A percentile compares a stretch with the other conserved stretches of the same genome.
These are phyloP conservation scores for Cydia splendana DNA, from an alignment of 1,140 invertebrate genomes.

Conservation along the genomic window DNA sequence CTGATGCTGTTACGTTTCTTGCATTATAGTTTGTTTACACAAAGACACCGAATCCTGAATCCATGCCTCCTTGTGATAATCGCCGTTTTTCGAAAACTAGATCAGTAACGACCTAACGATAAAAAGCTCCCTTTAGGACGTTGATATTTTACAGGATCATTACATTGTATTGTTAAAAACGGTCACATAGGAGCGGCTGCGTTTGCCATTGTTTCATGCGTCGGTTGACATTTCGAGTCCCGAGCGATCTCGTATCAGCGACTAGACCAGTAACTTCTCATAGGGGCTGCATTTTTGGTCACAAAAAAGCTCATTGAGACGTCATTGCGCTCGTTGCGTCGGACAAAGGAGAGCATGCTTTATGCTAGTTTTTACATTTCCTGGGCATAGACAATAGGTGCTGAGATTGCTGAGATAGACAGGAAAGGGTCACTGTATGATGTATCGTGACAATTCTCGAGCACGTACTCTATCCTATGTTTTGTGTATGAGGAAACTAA, in stretches of 20 bases:
- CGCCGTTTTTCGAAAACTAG: not conserved
- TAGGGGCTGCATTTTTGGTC: slow-evolving; percentile 25
- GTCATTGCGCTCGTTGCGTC: slow-evolving; percentile 25
- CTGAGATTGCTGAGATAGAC: slow-evolving; percentile 24
- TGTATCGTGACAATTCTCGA: not conserved
- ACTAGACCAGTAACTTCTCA: slow-evolving; percentile 17
- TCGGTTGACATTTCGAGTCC: slow-evolving; percentile 16
- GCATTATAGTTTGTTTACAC: no score
- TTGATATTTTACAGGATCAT: slow-evolving; percentile 4
- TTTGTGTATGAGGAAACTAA: not conserved
- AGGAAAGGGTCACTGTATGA: slow-evolving; percentile 30
- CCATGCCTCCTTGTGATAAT: no score
- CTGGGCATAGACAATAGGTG: slow-evolving; percentile 27
- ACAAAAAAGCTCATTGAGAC: slow-evolving; percentile 31
- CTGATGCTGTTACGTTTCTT: no score
- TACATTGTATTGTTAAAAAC: slow-evolving; percentile 17
- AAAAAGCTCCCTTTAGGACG: not conserved
- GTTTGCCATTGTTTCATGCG: slow-evolving; percentile 10
- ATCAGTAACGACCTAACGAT: not conserved
- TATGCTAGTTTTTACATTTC: slow-evolving; percentile 31
- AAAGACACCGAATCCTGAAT: no score
- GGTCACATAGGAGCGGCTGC: not conserved
- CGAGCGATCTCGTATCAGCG: slow-evolving; percentile 19
- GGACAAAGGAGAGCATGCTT: slow-evolving; percentile 26
- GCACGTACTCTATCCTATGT: not conserved